Evolutionary conservation across 2,888 invertebrate species (phyloP), one percentile per base, ranked within the genome.

Genomic region (Idaea biselata): DNA sequence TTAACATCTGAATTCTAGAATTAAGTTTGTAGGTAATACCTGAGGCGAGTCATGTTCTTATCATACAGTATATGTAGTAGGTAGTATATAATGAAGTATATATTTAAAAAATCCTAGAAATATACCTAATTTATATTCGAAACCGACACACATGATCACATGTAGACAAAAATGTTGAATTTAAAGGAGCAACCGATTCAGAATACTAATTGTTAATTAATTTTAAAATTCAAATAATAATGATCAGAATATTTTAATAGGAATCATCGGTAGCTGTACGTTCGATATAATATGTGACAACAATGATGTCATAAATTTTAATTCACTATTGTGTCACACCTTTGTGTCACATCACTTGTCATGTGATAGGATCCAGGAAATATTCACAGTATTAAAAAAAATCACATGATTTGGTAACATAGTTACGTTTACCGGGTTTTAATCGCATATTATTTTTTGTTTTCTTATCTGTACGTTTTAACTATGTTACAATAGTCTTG

Each of bases 161-260:
- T 44, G 44, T 44, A 25, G 25, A 44, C 44, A 44, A 44, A 44
- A 44, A 44, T 44, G 44, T 44, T 44, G 44, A 44, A 44, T 44
- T 44, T 44, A 44, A 44, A 44, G 44, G 44, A 44, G 44, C 44
- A 44, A 44, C 44, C 44, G 14, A 44, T 44, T 44, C 44, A 11
- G 44, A 44, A 44, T 44, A 44, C 44, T 44, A 44, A 44, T 44
- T 44, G 44, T 44, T 8, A 44, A 44, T 44, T 44, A 44, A 44
- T 44, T 44, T 44, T 44, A 44, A 44, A 44, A 44, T 44, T 44
- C 44, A 44, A 44, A 44, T 44, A 44, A 44, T 44, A 44, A 44
- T 44, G 44, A 44, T 14, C 44, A 1, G 44, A 44, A 44, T 44
- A 44, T 44, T 44, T 44, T 44, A 44, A 44, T 44, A 44, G 3